Evolutionary conservation across 1,140 invertebrate species (phyloP), one percentile per base, ranked within the genome.

Genomic region (Propsilocerus akamusi): DNA sequence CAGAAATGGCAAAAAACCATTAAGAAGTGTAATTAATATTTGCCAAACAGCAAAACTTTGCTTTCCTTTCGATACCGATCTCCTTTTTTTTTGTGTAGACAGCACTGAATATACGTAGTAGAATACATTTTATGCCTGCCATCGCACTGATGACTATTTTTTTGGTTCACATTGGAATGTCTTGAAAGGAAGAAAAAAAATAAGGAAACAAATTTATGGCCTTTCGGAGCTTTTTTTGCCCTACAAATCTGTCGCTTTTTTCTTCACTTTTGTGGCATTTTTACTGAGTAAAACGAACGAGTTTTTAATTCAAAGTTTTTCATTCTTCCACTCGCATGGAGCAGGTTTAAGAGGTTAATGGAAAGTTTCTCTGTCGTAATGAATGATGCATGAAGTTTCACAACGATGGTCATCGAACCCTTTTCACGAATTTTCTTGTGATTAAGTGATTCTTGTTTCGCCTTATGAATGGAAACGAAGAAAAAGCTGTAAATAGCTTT

Each of bases 21-120:
- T 41, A 41, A 41, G 34, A 41, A 41, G 34, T 41, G 17, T 41
- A 41, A 41, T 41, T 41, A 41, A 41, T 41, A 41, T 41, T 20
- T 41, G 34, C 34, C 34, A 41, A 41, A n/a, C n/a, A n/a, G 17
- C 22, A 20, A 41, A 41, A 41, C 34, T 41, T 41, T 41, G 5
- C 11, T 41, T 37, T 12, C 17, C 10, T 41, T 10, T 5, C 34
- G 2, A 17, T 30, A n/a, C 28, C 28, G 28, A 30, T 30, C 11
- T 30, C 17, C 17, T 41, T n/a, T n/a, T n/a, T n/a, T n/a, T n/a
- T n/a, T n/a, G n/a, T n/a, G n/a, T n/a, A n/a, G n/a, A n/a, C n/a
- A n/a, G n/a, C n/a, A n/a, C n/a, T n/a, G n/a, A n/a, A n/a, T n/a
- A n/a, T n/a, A n/a, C n/a, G n/a, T n/a, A n/a, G n/a, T n/a, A n/a